Conservation (phyloP, 2,113 vertebrate species). For the Mastomys natalensis region DNA sequence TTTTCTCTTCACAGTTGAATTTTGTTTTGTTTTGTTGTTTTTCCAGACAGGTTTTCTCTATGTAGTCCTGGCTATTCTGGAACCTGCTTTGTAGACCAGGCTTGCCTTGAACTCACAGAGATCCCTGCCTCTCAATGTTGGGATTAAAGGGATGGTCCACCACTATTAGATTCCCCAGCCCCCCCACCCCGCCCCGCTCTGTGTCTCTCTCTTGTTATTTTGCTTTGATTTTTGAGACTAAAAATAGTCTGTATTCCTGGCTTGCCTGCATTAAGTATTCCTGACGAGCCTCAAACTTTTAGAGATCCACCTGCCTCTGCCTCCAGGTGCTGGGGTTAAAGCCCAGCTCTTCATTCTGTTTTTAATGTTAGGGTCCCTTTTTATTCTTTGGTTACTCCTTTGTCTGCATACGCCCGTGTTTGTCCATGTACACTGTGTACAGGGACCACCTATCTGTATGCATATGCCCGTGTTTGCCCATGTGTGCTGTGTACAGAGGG, state of each 20-base stretch:
- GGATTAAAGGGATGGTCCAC: not conserved
- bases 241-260: not conserved
- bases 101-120: not conserved
- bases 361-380: not conserved
- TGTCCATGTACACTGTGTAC: not conserved
- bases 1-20: not conserved
- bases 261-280: not conserved
- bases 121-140: not conserved
- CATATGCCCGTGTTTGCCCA: not conserved
- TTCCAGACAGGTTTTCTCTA: not conserved
- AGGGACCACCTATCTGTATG: not conserved
- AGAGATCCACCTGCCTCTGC: not conserved
- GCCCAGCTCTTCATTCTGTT: not conserved
- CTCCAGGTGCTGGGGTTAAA: not conserved
- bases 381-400: not conserved
- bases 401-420: not conserved
- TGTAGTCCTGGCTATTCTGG: not conserved
- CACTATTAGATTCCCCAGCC: too few species aligned
- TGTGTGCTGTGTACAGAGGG: not conserved
- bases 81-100: not conserved
- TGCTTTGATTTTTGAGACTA: not conserved
- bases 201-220: not conserved
- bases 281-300: not conserved
- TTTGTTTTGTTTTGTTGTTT: not conserved
- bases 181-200: too few species aligned